phyloP scores from a whole-genome alignment of 92 coral and sea anemone species.

The Epizoanthus stellaris region DNA sequence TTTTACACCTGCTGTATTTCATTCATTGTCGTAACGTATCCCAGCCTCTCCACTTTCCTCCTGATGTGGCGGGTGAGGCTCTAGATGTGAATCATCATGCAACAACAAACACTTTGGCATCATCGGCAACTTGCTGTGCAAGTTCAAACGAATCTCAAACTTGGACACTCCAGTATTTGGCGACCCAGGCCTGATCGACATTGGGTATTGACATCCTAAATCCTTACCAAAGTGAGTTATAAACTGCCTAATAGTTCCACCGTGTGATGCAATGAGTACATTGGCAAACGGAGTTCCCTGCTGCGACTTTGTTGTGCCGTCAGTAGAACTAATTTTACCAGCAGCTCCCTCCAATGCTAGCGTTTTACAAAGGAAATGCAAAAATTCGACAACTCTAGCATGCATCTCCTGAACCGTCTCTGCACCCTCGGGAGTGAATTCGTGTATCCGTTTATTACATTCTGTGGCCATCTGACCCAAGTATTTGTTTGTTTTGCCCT shows the following conservation, averaged over 20 bases:
- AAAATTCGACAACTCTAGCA: constrained; percentile 71
- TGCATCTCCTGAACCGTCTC: constrained; percentile 70
- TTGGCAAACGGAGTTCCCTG: constrained; percentile 51
- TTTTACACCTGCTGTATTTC: too few species aligned
- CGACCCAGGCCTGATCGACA: constrained; percentile 29
- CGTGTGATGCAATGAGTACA: constrained; percentile 79
- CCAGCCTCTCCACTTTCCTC: constrained; percentile 36
- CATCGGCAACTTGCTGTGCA: constrained; percentile 59
- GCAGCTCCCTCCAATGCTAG: neutral
- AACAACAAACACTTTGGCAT: constrained; percentile 65
- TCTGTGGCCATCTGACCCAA: constrained; percentile 43
- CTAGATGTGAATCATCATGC: constrained; percentile 75
- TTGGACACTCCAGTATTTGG: constrained; percentile 89
- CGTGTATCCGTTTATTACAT: constrained; percentile 10
- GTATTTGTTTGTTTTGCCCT: constrained; percentile 2
- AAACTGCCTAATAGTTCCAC: constrained; percentile 85
- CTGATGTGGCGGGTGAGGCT: neutral
- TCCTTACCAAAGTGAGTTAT: constrained; percentile 61
- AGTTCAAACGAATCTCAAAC: constrained; percentile 63
- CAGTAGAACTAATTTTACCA: neutral
- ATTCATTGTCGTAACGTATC: constrained; percentile 9
- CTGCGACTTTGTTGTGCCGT: too few species aligned
- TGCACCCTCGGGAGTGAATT: constrained; percentile 72
- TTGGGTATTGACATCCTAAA: constrained; percentile 39
- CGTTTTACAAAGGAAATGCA: constrained; percentile 42